Percentiles rank a stretch among this genome's conserved stretches.
Evolutionary conservation across 1,140 invertebrate genomes (phyloP).

Genomic region (Oreohelix idahoensis): DNA sequence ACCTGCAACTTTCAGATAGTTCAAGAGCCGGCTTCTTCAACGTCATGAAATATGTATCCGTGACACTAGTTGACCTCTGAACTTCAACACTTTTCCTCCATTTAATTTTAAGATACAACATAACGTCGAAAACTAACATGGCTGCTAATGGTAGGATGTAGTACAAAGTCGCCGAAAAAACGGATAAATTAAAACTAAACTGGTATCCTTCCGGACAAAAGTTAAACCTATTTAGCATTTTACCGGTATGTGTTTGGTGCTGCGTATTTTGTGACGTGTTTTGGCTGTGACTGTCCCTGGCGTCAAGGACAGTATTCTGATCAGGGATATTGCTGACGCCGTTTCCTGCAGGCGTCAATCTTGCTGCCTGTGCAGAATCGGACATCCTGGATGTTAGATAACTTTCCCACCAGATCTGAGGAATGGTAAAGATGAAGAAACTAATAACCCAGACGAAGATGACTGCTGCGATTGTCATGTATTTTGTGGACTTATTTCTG

Average conservation of each 20-base stretch:
- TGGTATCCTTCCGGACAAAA: conserved; percentile 35
- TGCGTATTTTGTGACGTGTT: background rate
- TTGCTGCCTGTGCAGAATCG: background rate
- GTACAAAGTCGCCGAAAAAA: conserved; percentile 5
- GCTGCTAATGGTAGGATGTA: conserved; percentile 11
- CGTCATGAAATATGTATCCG: conserved; percentile 40
- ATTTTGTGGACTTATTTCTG: conserved; percentile 53
- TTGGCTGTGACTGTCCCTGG: background rate
- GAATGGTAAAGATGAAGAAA: conserved; percentile 53
- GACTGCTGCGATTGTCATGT: conserved; percentile 49
- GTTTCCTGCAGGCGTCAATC: background rate
- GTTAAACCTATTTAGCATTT: background rate
- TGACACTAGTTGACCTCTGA: conserved; percentile 40
- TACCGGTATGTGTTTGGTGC: background rate
- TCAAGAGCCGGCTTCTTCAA: conserved; percentile 36
- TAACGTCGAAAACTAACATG: conserved; percentile 34
- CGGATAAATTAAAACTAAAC: conserved; percentile 10
- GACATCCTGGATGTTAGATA: background rate
- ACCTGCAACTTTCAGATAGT: conserved; percentile 19
- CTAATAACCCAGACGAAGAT: conserved; percentile 53
- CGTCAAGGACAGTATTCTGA: background rate
- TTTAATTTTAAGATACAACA: conserved; percentile 36
- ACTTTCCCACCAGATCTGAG: conserved; percentile 52
- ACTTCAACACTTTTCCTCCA: conserved; percentile 42
- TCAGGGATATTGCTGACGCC: background rate